Evolutionary conservation across 2,797 vertebrate genomes (phyloP).

Genomic region (Pseudochromis fuscus): DNA sequence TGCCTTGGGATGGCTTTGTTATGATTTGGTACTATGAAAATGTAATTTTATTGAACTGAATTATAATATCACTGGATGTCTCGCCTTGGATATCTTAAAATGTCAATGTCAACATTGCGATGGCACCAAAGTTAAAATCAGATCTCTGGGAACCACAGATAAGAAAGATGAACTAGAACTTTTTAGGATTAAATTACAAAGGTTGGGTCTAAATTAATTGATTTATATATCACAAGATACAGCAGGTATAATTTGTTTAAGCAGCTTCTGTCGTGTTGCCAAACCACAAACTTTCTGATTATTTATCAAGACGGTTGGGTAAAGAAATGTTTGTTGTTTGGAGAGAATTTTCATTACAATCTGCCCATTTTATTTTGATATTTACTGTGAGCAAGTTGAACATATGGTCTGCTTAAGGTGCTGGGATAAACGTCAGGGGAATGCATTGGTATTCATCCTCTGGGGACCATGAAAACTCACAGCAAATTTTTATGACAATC

Average conservation of each 20-base stretch:
- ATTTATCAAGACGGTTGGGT: background rate
- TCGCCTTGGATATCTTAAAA: too few relatives aligned
- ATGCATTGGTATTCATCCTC: background rate
- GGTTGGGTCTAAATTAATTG: background rate
- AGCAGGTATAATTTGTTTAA: background rate
- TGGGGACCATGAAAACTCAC: slow-evolving; percentile 5
- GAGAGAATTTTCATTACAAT: background rate
- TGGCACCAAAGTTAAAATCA: too few relatives aligned
- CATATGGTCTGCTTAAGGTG: background rate
- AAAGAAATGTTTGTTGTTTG: background rate
- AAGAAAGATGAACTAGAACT: too few relatives aligned
- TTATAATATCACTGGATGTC: too few relatives aligned
- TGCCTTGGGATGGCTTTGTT: too few relatives aligned
- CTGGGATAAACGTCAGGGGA: background rate
- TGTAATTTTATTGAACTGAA: too few relatives aligned
- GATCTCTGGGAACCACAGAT: too few relatives aligned
- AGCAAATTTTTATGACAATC: background rate
- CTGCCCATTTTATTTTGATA: background rate
- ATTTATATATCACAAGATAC: background rate
- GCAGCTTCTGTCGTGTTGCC: background rate
- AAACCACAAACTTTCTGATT: background rate
- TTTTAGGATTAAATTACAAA: background rate
- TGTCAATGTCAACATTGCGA: too few relatives aligned
- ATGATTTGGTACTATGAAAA: too few relatives aligned
- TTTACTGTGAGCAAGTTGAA: background rate